phyloP scores from a whole-genome alignment of 2,797 vertebrate genomes.

The Galaxias olidus region DNA sequence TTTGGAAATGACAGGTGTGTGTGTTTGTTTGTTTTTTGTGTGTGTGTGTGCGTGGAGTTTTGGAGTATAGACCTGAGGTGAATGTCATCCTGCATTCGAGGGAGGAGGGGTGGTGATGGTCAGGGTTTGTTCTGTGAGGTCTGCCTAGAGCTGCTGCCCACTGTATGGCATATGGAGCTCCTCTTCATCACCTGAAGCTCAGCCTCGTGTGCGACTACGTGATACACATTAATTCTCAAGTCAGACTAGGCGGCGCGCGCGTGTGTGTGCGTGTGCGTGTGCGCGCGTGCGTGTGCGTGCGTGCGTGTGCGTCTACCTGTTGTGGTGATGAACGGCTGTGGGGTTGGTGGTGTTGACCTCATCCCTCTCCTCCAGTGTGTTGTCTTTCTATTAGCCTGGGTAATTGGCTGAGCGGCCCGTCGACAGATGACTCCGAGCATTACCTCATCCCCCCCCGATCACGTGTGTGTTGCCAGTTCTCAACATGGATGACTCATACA shows the following conservation, averaged over 20 bases:
- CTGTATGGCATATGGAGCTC: too few relatives aligned
- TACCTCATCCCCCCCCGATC: slow-evolving; percentile 73
- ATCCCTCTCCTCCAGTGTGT: slow-evolving; percentile 39
- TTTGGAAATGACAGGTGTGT: slow-evolving; percentile 24
- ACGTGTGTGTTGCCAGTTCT: slow-evolving; percentile 32
- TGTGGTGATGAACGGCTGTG: slow-evolving; percentile 43
- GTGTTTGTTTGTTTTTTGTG: not conserved
- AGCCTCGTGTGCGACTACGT: not conserved
- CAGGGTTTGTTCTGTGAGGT: too few relatives aligned
- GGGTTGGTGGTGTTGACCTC: slow-evolving; percentile 53
- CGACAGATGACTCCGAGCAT: slow-evolving; percentile 71
- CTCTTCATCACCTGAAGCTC: not conserved
- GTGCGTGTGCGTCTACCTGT: slow-evolving; percentile 10
- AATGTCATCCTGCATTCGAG: not conserved
- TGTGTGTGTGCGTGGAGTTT: not conserved
- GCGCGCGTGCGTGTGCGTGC: slow-evolving; percentile 1
- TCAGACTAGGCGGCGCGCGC: too few relatives aligned
- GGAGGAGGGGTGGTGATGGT: too few relatives aligned
- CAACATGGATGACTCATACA: slow-evolving; percentile 51
- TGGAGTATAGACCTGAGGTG: not conserved
- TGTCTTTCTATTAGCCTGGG: slow-evolving; percentile 60
- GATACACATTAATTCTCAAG: not conserved
- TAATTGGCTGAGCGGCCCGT: slow-evolving; percentile 68
- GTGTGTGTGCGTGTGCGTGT: not conserved
- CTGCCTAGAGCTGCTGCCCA: not conserved